Percentiles rank a stretch among this genome's conserved stretches.
Evolutionary conservation across 1,140 invertebrate genomes (phyloP).

Genomic region (Arctopsyche grandis): DNA sequence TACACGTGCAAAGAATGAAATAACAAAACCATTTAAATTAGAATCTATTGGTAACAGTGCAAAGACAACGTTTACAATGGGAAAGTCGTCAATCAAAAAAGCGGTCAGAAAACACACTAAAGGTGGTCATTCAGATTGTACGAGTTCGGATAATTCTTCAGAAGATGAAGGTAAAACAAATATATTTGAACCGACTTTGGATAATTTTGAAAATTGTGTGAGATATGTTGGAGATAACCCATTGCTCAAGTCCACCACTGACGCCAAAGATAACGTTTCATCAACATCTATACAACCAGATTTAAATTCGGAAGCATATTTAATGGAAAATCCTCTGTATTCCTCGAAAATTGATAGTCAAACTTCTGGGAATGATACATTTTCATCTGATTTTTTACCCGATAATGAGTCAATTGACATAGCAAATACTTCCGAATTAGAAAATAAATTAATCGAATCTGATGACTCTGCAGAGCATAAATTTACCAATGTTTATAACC

Average conservation of each 20-base stretch:
- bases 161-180: conserved; percentile 62
- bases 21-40: conserved; percentile 58
- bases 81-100: conserved; percentile 58
- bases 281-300: conserved; percentile 50
- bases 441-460: conserved; percentile 36
- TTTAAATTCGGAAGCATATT: conserved; percentile 56
- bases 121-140: conserved; percentile 63
- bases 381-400: conserved; percentile 36
- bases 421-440: conserved; percentile 1
- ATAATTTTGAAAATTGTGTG: conserved; percentile 65
- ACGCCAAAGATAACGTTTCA: conserved; percentile 40
- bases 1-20: conserved; percentile 61
- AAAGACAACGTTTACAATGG: conserved; percentile 66
- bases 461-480: background rate
- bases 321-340: conserved; percentile 64
- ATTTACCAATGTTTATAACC: conserved; percentile 12
- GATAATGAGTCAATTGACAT: conserved; percentile 11
- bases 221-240: conserved; percentile 62
- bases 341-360: conserved; percentile 63
- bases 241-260: conserved; percentile 56
- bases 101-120: conserved; percentile 58
- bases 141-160: conserved; percentile 64
- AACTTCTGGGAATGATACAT: conserved; percentile 45
- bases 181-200: conserved; percentile 65
- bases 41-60: conserved; percentile 60